Evolutionary conservation across 1,140 invertebrate genomes (phyloP), one percentile per base, ranked within the genome.

Genomic region (Micrasema minimum): DNA sequence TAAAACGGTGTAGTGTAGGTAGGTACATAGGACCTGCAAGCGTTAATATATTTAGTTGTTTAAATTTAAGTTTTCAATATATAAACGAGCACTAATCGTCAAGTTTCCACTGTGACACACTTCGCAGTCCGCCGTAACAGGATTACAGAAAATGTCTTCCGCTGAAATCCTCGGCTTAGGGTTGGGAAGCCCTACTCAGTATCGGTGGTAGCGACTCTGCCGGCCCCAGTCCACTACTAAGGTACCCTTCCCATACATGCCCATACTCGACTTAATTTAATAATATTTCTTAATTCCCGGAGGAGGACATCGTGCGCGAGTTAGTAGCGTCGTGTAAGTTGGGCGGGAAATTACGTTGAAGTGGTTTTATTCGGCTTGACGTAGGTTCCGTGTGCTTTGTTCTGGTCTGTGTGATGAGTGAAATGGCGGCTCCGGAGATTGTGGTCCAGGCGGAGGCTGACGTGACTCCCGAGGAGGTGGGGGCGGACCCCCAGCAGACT

Each of bases 221-320:
- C 53, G 18, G 37, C 38, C 20, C 31, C 38, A 68, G 22, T 62
- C 22, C 62, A 43, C 12, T 41, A 38, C 23, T 31, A 14, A 20
- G 11, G 31, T 67, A 65, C 22, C 62, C 41, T 18, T 71, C 26
- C 31, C 64, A n/a, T 64, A 59, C 55, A 41, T 55, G 69, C 61
- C 37, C 69, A 43, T 57, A 80, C 78, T 80, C 78, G 73, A 76
- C 78, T 83, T 85, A 85, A 85, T 85, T 85, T 84, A 85, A 85
- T 85, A 85, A 85, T 79, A 80, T 80, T 79, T 61, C n/a, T 68
- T 68, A 71, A 61, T 57, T 65, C 69, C 48, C 48, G 16, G 35
- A 12, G 55, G 66, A 72, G 65, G 55, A 64, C 53, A 26, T 51
- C 45, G n/a, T 46, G 20, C 59, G 48, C 43, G 43, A 66, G 62